Evolutionary conservation across 2,797 vertebrate genomes (phyloP).

Genomic region (Paramormyrops hopkinsi): DNA sequence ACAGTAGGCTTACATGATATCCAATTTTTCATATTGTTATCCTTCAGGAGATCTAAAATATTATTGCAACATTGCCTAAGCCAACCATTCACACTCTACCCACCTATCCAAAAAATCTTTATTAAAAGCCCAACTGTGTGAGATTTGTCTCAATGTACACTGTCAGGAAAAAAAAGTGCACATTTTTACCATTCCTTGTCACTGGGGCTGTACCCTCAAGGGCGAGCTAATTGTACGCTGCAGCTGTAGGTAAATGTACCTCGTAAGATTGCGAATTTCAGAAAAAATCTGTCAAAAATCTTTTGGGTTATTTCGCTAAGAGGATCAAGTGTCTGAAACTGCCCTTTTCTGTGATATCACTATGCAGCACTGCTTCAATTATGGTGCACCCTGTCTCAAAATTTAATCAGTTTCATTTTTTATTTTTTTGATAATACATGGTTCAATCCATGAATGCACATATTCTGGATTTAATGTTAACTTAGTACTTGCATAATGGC

Average conservation of each 20-base stretch:
- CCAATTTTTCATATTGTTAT: neutral
- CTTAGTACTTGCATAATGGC: neutral
- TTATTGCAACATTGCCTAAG: neutral
- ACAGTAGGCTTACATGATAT: neutral
- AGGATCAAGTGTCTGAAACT: neutral
- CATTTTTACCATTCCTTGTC: neutral
- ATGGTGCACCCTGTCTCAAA: neutral
- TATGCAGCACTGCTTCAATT: neutral
- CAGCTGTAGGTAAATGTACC: neutral
- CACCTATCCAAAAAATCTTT: neutral
- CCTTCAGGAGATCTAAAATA: neutral
- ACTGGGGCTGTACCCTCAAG: neutral
- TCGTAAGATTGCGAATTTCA: neutral
- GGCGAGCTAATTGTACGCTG: neutral
- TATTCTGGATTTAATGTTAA: neutral
- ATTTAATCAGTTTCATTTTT: neutral
- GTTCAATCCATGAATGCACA: neutral
- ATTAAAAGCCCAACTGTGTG: neutral
- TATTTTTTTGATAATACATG: neutral
- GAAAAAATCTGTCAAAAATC: neutral
- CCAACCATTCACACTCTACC: neutral
- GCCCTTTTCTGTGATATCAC: neutral
- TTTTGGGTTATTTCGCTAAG: neutral
- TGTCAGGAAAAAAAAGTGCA: neutral
- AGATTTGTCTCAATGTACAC: neutral